Evolutionary conservation across 2,113 vertebrate species (phyloP).

Genomic region (Pangasianodon gigas): DNA sequence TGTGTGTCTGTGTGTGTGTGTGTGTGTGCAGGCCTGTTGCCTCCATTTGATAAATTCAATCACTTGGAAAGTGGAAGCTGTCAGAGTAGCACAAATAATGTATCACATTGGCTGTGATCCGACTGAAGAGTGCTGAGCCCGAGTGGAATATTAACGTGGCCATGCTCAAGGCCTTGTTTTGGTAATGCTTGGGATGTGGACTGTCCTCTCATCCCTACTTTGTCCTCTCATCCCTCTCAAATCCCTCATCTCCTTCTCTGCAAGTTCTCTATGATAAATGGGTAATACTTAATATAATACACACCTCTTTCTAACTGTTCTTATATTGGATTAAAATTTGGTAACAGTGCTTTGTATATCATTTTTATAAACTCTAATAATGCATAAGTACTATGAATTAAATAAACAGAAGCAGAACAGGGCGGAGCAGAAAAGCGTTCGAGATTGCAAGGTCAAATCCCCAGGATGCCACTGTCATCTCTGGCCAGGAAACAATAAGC

Average conservation of each 20-base stretch:
- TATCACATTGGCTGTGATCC: slow-evolving; percentile 40
- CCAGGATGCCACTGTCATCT: background rate
- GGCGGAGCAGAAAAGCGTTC: background rate
- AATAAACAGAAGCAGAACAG: background rate
- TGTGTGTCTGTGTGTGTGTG: slow-evolving; percentile 28
- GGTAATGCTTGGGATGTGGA: background rate
- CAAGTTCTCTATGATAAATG: background rate
- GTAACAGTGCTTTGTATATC: background rate
- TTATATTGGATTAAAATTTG: background rate
- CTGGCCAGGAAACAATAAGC: background rate
- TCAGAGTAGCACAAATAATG: slow-evolving; percentile 53
- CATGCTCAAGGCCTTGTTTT: slow-evolving; percentile 42
- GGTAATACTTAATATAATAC: background rate
- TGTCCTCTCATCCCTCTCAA: background rate
- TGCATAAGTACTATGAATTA: background rate
- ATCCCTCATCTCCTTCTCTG: background rate
- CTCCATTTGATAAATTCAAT: slow-evolving; percentile 52
- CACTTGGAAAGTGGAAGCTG: slow-evolving; percentile 52
- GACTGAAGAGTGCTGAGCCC: slow-evolving; percentile 44
- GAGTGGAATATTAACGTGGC: slow-evolving; percentile 38
- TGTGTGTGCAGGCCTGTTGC: background rate
- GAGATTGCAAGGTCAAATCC: background rate
- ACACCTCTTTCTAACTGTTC: background rate
- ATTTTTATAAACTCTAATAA: background rate
- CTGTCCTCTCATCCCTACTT: slow-evolving; percentile 2